Evolutionary conservation across 2,888 invertebrate genomes (phyloP), one percentile per base, ranked within the genome.

Genomic region (Drosophila recens): DNA sequence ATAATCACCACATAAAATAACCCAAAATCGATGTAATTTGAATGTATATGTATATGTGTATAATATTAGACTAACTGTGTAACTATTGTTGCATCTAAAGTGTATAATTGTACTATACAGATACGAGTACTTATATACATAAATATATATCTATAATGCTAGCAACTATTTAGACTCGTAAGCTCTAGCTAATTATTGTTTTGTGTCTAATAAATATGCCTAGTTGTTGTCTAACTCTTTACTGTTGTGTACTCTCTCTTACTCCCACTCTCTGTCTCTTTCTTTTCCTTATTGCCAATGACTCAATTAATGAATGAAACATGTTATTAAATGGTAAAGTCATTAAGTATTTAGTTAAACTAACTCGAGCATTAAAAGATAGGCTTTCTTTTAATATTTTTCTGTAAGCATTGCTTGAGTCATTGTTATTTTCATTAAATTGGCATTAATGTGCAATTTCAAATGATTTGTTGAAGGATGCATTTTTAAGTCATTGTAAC

Each of bases 151-250:
- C 38, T 52, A 33, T 51, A 27, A 27, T 17, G 33, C 34, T 65
- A 70, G 52, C 20, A 52, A 40, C 27, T 53, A 53, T 53, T 30
- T 67, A 72, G 46, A n/a, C 8, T 40, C 23, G 30, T 59, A 59
- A 75, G 54, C 40, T 23, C 40, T 53, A 67, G 52, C 20, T 42
- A 38, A 72, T 45, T 57, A 72, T 42, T 57, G n/a, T 66, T n/a
- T n/a, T n/a, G n/a, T n/a, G 58, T 75, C 45, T 52, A 68, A 68
- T 76, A 67, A 72, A 75, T 64, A 33, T 65, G 23, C 43, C 36
- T 66, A 52, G 46, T 56, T 54, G 51, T 70, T 61, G 42, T 56
- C 23, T 45, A 56, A 33, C 23, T 48, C 15, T n/a, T 8, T 13
- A 11, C 11, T 17, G 2, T 10, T 36, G 49, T 17, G 15, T 49